Evolutionary conservation across 1,140 invertebrate genomes (phyloP).

Genomic region (Telenomus remus): DNA sequence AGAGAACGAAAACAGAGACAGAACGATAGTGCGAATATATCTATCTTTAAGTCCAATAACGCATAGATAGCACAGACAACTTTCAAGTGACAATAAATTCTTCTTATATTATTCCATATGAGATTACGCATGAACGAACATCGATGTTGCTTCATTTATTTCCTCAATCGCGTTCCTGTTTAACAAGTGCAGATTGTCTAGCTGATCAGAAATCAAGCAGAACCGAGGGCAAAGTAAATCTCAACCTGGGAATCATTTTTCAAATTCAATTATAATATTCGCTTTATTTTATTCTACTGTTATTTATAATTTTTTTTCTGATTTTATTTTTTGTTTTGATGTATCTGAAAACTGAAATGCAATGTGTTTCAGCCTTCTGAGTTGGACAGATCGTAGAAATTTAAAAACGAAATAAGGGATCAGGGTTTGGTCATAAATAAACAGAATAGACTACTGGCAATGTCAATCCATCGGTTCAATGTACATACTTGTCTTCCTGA

Average conservation of each 20-base stretch:
- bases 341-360: too few relatives aligned
- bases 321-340: too few relatives aligned
- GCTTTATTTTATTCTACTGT: too few relatives aligned
- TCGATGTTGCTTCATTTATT: conserved; percentile 42
- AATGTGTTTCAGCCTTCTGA: neutral
- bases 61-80: conserved; percentile 25
- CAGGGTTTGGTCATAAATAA: conserved; percentile 70
- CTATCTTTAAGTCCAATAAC: conserved; percentile 29
- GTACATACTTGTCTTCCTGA: conserved; percentile 42
- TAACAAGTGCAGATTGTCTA: conserved; percentile 31
- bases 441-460: conserved; percentile 64
- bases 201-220: neutral
- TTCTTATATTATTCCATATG: conserved; percentile 41
- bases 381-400: conserved; percentile 42
- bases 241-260: neutral
- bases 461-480: conserved; percentile 63
- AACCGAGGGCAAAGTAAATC: neutral
- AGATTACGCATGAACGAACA: conserved; percentile 43
- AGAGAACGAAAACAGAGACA: conserved; percentile 21
- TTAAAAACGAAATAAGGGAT: conserved; percentile 57
- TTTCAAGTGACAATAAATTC: conserved; percentile 49
- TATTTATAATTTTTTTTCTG: too few relatives aligned
- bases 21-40: conserved; percentile 30
- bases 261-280: too few relatives aligned
- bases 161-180: conserved; percentile 21